Conservation (phyloP, 2,888 invertebrate genomes). For the Hypena proboscidalis region DNA sequence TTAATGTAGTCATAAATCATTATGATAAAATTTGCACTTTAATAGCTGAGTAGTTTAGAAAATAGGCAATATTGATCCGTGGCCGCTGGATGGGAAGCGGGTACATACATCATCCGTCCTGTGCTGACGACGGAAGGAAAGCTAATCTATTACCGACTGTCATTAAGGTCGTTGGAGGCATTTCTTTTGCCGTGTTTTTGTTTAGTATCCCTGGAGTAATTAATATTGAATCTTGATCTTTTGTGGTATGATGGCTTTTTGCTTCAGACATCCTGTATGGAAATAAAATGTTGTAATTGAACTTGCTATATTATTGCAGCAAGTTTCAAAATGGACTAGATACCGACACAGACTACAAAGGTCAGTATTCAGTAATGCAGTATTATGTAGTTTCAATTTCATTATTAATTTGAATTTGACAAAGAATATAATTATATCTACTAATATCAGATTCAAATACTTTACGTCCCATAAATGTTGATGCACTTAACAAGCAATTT, state of each 20-base stretch:
- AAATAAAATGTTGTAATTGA: too few species aligned
- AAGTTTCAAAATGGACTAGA: too few species aligned
- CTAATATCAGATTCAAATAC: too few species aligned
- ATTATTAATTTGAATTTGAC: too few species aligned
- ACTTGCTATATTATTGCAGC: too few species aligned
- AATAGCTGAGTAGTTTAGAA: conserved; percentile 20
- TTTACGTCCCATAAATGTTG: too few species aligned
- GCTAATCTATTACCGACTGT: conserved; percentile 50
- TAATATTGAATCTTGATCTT: neutral
- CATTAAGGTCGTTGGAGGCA: conserved; percentile 35
- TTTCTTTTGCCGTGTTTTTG: conserved; percentile 23
- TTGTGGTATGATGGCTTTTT: neutral
- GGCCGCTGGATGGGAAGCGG: conserved; percentile 18
- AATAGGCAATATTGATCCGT: conserved; percentile 19
- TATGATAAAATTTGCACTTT: conserved; percentile 36
- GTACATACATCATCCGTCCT: conserved; percentile 35
- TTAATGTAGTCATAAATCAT: conserved; percentile 1
- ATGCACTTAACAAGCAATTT: too few species aligned
- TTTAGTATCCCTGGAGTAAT: conserved; percentile 2
- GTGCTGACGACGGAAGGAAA: conserved; percentile 52
- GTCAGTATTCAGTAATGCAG: too few species aligned
- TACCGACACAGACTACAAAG: too few species aligned
- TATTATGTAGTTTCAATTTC: too few species aligned
- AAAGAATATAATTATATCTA: too few species aligned
- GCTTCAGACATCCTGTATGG: too few species aligned